Percentiles rank a stretch among this genome's conserved stretches.
These are phyloP conservation scores for Salvelinus fontinalis DNA, from an alignment of 2,113 vertebrate species.

Conservation along the genomic window DNA sequence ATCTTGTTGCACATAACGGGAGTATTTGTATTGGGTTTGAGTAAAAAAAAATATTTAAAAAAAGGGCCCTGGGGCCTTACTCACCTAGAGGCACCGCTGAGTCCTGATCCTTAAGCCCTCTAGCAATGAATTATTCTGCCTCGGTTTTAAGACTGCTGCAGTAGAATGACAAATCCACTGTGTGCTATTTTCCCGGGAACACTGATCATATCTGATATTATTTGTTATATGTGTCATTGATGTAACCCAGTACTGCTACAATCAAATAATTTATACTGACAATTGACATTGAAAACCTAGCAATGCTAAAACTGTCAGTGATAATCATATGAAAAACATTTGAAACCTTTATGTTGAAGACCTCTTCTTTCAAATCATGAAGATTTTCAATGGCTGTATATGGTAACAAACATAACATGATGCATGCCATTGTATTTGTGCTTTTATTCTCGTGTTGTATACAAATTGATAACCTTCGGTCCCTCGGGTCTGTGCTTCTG, in stretches of 20 bases:
- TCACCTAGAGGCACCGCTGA: background rate
- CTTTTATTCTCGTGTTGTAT: too few relatives aligned
- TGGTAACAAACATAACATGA: too few relatives aligned
- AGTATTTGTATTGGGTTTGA: slow-evolving; percentile 35
- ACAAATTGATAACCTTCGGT: too few relatives aligned
- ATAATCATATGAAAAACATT: too few relatives aligned
- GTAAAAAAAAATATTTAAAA: slow-evolving; percentile 39
- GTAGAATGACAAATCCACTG: background rate
- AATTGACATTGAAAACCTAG: too few relatives aligned
- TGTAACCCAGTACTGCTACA: background rate
- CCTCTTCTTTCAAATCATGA: too few relatives aligned
- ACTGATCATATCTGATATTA: background rate
- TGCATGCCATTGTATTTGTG: too few relatives aligned
- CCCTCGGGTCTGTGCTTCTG: too few relatives aligned
- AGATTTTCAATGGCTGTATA: too few relatives aligned
- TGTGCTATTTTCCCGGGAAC: background rate
- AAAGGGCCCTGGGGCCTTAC: slow-evolving; percentile 26
- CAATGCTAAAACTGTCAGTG: too few relatives aligned
- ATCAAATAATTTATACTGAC: too few relatives aligned
- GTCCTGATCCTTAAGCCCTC: slow-evolving; percentile 1
- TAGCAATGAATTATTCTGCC: background rate
- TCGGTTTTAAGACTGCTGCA: slow-evolving; percentile 18
- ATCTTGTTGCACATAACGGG: slow-evolving; percentile 54
- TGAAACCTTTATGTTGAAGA: too few relatives aligned
- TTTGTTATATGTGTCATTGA: slow-evolving; percentile 2